Evolutionary conservation across 2,113 vertebrate species (phyloP).

Genomic region (Rattus norvegicus): GRCr8 NC_086034.1:1788501-1789000

Average conservation of each 20-base stretch:
- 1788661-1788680: slow-evolving; percentile 33
- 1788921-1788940: background rate
- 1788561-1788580: slow-evolving; percentile 38
- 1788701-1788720: slow-evolving; percentile 20
- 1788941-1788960: no score
- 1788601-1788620: slow-evolving; percentile 43
- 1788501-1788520: background rate
- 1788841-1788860: slow-evolving; percentile 48
- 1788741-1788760: slow-evolving; percentile 28
- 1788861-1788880: slow-evolving; percentile 55
- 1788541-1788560: background rate
- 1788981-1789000: no score
- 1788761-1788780: slow-evolving; percentile 51
- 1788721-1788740: slow-evolving; percentile 31
- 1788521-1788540: background rate
- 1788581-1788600: background rate
- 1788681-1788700: slow-evolving; percentile 32
- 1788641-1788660: slow-evolving; percentile 56
- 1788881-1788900: slow-evolving; percentile 65
- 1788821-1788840: slow-evolving; percentile 44
- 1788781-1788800: background rate
- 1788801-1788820: slow-evolving; percentile 54
- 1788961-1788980: no score
- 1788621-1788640: background rate
- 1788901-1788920: slow-evolving; percentile 51